Evolutionary conservation across 2,888 invertebrate genomes (phyloP).

Genomic region (Neria commutata): DNA sequence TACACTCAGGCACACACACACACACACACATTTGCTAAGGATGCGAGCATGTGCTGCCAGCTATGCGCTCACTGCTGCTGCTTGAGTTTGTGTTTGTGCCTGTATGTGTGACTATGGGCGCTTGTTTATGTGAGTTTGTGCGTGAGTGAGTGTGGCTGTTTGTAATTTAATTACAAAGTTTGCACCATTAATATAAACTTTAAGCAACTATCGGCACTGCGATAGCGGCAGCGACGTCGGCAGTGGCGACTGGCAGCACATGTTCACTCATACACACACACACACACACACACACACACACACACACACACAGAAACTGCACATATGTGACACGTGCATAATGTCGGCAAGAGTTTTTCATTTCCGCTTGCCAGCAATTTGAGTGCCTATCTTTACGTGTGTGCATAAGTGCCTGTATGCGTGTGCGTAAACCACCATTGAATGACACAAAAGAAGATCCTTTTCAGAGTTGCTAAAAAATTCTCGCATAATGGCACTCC

Average conservation of each 20-base stretch:
- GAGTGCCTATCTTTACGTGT: too few relatives aligned
- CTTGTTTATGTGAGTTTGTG: conserved; percentile 19
- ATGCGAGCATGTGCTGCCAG: conserved; percentile 17
- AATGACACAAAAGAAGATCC: too few relatives aligned
- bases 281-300: not conserved
- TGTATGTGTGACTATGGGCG: conserved; percentile 8
- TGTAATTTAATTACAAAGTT: conserved; percentile 58
- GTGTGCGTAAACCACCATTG: too few relatives aligned
- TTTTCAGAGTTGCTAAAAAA: too few relatives aligned
- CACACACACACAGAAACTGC: not conserved
- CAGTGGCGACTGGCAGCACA: not conserved
- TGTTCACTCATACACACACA: conserved; percentile 5
- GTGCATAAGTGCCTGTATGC: too few relatives aligned
- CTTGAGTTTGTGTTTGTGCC: too few relatives aligned
- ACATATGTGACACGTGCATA: conserved; percentile 14
- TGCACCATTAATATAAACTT: conserved; percentile 55
- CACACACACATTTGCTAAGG: not conserved
- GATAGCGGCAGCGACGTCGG: not conserved
- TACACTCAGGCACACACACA: conserved; percentile 3
- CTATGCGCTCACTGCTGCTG: too few relatives aligned
- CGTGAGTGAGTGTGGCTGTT: conserved; percentile 29
- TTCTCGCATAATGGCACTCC: too few relatives aligned
- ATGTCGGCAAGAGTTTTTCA: conserved; percentile 44
- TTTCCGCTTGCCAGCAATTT: conserved; percentile 32
- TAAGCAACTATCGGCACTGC: conserved; percentile 21